Conservation (phyloP, 1,140 invertebrate species). For the Caerostris darwini region DNA sequence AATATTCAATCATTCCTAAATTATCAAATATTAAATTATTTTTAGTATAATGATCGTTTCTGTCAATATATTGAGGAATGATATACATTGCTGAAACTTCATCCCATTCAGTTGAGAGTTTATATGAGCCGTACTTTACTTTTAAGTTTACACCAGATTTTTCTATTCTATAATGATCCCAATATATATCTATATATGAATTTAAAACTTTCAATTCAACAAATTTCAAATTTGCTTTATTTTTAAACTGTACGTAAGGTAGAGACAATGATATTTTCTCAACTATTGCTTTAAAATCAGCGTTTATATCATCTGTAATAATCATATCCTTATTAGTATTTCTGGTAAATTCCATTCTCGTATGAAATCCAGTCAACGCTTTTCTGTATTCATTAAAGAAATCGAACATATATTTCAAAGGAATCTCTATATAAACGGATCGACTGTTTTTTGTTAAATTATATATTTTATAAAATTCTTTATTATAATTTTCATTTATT, state of each 20-base stretch:
- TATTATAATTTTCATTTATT: constrained; percentile 36
- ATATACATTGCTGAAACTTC: constrained; percentile 52
- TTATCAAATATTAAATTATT: no score
- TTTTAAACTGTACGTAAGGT: background rate
- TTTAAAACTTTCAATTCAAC: background rate
- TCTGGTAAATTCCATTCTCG: constrained; percentile 29
- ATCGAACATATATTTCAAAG: constrained; percentile 63
- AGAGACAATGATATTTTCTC: background rate
- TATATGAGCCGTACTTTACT: background rate
- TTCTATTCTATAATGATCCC: background rate
- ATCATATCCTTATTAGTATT: constrained; percentile 16
- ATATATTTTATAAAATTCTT: constrained; percentile 13
- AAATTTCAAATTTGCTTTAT: background rate
- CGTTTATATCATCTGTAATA: background rate
- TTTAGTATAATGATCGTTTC: no score
- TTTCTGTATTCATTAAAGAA: constrained; percentile 48
- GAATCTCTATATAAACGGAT: constrained; percentile 14
- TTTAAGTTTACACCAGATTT: background rate
- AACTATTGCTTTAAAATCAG: constrained; percentile 4
- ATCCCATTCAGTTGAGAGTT: background rate
- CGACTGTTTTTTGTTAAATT: constrained; percentile 45
- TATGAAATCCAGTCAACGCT: background rate
- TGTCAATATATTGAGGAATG: background rate
- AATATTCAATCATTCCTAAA: no score
- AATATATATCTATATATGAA: no score